Evolutionary conservation across 53 echinoderm and acorn worm genomes (phyloP).

Genomic region (Paracentrotus lividus): DNA sequence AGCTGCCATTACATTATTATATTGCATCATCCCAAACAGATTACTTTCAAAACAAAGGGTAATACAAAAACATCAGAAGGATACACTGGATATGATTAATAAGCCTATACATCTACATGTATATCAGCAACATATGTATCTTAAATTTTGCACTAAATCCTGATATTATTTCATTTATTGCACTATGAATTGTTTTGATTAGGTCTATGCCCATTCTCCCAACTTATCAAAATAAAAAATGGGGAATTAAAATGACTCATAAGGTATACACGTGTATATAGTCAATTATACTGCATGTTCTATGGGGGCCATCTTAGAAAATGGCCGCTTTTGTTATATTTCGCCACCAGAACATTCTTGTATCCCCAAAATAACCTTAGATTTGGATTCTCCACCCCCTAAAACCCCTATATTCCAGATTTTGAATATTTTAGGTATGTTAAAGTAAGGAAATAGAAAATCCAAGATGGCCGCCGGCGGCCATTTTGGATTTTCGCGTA

Average conservation of each 20-base stretch:
- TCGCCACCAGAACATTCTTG: constrained; percentile 11
- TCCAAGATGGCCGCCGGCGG: too few relatives aligned
- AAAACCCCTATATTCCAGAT: too few relatives aligned
- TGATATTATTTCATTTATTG: constrained; percentile 15
- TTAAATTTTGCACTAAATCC: constrained; percentile 9
- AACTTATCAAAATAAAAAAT: constrained; percentile 8
- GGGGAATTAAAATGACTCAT: constrained; percentile 16
- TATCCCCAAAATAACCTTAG: too few relatives aligned
- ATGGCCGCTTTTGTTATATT: constrained; percentile 16
- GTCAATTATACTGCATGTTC: constrained; percentile 16
- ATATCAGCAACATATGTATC: constrained; percentile 16
- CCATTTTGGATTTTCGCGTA: too few relatives aligned
- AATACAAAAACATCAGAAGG: constrained; percentile 16
- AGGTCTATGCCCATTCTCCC: constrained; percentile 17
- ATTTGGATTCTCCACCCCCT: too few relatives aligned
- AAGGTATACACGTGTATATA: constrained; percentile 12
- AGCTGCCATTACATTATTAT: constrained; percentile 16
- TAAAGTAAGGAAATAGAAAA: too few relatives aligned
- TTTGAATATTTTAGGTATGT: too few relatives aligned
- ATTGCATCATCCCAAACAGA: constrained; percentile 16
- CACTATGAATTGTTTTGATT: constrained; percentile 16
- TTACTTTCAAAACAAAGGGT: constrained; percentile 16
- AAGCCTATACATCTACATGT: constrained; percentile 6
- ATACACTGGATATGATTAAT: constrained; percentile 3
- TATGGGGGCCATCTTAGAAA: constrained; percentile 4